Evolutionary conservation across 1,140 invertebrate species (phyloP).

Genomic region (Ostrea denselamellosa): DNA sequence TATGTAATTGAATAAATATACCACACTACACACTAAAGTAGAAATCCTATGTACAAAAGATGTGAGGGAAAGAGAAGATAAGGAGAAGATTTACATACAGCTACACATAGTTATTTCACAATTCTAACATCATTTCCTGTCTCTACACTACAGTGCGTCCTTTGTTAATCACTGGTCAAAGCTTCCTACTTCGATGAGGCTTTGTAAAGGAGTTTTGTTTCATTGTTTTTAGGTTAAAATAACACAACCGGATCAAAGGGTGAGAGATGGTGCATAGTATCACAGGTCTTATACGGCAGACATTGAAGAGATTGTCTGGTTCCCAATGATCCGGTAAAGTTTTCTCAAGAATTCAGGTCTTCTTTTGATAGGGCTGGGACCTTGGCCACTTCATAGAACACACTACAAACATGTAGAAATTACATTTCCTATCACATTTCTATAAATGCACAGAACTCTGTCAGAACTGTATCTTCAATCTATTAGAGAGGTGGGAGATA

Average conservation of each 20-base stretch:
- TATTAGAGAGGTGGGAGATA: too few species aligned
- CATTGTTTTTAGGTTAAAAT: background rate
- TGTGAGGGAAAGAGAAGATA: background rate
- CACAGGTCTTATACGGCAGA: background rate
- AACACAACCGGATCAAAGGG: background rate
- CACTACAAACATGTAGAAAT: conserved; percentile 81
- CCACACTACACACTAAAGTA: background rate
- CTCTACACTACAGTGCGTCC: background rate
- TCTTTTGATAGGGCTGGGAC: conserved; percentile 71
- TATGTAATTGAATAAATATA: conserved; percentile 21
- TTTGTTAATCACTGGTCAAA: background rate
- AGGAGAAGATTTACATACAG: background rate
- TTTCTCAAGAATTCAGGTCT: conserved; percentile 46
- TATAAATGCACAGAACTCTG: too few species aligned
- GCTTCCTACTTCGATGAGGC: background rate
- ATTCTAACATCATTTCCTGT: background rate
- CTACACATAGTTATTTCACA: background rate
- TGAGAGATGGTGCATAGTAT: background rate
- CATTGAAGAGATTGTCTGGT: background rate
- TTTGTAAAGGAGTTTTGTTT: background rate
- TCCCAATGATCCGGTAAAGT: background rate
- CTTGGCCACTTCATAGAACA: conserved; percentile 87
- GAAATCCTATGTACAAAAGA: conserved; percentile 1
- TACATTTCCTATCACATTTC: too few species aligned
- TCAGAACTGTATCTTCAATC: too few species aligned